phyloP scores from a whole-genome alignment of 1,140 invertebrate genomes.

The Bombus confusus region DNA sequence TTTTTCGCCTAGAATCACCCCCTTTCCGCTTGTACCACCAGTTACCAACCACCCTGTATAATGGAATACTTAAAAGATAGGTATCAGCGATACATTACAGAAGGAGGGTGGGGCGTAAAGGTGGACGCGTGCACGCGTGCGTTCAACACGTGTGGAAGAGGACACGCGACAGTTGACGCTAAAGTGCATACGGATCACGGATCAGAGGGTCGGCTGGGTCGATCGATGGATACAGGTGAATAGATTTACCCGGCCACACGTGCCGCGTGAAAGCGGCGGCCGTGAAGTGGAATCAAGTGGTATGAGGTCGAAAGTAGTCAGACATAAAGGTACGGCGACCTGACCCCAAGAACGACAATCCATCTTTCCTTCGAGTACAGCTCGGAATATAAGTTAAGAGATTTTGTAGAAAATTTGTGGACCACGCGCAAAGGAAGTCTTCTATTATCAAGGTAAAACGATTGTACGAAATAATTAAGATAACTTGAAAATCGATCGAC shows the following conservation, averaged over 20 bases:
- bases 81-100: too few species aligned
- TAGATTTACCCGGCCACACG: conserved; percentile 43
- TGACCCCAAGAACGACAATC: not conserved
- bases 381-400: too few species aligned
- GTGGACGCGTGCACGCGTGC: conserved; percentile 11
- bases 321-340: not conserved
- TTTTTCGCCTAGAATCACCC: too few species aligned
- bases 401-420: too few species aligned
- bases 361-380: not conserved
- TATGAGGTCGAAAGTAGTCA: conserved; percentile 51
- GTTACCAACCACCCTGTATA: too few species aligned
- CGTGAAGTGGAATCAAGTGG: conserved; percentile 58
- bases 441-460: too few species aligned
- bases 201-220: conserved; percentile 52
- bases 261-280: conserved; percentile 26
- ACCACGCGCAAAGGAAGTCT: too few species aligned
- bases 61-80: too few species aligned
- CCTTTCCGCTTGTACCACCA: too few species aligned
- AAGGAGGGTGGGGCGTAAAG: not conserved
- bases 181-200: conserved; percentile 64
- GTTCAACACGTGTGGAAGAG: conserved; percentile 17
- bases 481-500: too few species aligned
- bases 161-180: conserved; percentile 51
- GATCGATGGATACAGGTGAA: conserved; percentile 49
- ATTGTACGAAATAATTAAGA: too few species aligned